Evolutionary conservation across 2,113 vertebrate species (phyloP), one percentile per base, ranked within the genome.

Genomic region (Tupaia tana): DNA sequence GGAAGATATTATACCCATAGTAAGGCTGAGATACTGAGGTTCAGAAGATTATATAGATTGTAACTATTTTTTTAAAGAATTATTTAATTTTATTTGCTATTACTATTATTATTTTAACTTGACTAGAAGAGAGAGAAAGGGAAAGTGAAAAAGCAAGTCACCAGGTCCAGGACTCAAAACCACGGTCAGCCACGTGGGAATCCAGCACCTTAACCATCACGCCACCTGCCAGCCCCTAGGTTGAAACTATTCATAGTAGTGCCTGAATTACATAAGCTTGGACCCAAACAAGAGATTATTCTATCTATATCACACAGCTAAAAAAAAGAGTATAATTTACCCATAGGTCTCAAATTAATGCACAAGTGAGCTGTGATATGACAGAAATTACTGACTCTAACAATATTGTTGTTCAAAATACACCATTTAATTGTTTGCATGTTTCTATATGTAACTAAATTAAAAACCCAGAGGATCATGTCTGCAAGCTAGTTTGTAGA

Each of bases 351-450:
- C 63, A 79, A 78, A 89, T 95, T 63, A 71, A 89, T 29, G 20
- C 74, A 75, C 27, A 91, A 81, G 87, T 78, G 43, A 87, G 13
- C 61, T 84, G 8, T 79, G 34, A n/a, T 43, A 79, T 25, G n/a
- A 69, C 0, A 80, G 15, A 86, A 29, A 20, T 85, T 56, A 87
- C 15, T 77, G 31, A 7, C 93, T 24, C 24, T 82, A 91, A 8
- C 29, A 52, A 63, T 86, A 79, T 63, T 91, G 93, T 80, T 96
- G 43, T 89, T 91, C 25, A 86, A 93, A 86, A 77, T 31, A 73
- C 64, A 89, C 31, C 20, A 31, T 73, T 54, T 83, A 59, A 31
- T 56, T 89, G 52, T 67, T 90, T 79, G 24, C 52, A 52, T 29
- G n/a, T 91, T 86, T 89, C 27, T 83, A 12, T 84, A 82, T 1